Evolutionary conservation across 2,113 vertebrate species (phyloP).

Genomic region (Gobiocypris rarus): DNA sequence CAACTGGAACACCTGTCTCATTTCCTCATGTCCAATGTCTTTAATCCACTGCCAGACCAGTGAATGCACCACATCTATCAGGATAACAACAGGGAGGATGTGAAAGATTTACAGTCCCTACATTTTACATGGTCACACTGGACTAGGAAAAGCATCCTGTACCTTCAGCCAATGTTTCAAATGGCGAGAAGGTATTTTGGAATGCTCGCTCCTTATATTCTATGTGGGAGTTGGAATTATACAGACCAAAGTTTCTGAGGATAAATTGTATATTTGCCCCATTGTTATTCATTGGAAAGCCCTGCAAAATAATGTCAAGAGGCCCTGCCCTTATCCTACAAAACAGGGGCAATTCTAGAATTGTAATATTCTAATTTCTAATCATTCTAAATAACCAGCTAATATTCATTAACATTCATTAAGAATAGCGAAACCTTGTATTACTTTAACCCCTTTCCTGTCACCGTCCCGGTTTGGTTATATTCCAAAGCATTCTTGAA

Average conservation of each 20-base stretch:
- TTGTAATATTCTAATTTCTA: too few relatives aligned
- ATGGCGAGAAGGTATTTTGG: not conserved
- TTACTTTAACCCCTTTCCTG: too few relatives aligned
- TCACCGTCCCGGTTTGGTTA: too few relatives aligned
- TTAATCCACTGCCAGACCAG: not conserved
- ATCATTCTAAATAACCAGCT: too few relatives aligned
- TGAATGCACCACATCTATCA: not conserved
- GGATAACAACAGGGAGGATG: not conserved
- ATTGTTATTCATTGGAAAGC: not conserved
- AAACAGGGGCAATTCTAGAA: not conserved
- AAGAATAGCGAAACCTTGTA: too few relatives aligned
- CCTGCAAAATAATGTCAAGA: not conserved
- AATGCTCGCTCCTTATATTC: not conserved
- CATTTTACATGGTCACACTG: not conserved
- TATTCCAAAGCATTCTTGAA: too few relatives aligned
- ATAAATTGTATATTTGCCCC: not conserved
- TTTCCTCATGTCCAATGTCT: not conserved
- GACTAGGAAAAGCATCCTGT: not conserved
- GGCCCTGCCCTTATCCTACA: not conserved
- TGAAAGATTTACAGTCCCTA: not conserved
- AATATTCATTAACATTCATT: too few relatives aligned
- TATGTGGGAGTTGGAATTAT: not conserved
- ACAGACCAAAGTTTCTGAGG: not conserved
- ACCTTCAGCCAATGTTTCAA: not conserved
- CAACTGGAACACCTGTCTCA: slow-evolving; percentile 9